phyloP scores from a whole-genome alignment of 2,888 invertebrate species.

The Mechanitis messenoides region DNA sequence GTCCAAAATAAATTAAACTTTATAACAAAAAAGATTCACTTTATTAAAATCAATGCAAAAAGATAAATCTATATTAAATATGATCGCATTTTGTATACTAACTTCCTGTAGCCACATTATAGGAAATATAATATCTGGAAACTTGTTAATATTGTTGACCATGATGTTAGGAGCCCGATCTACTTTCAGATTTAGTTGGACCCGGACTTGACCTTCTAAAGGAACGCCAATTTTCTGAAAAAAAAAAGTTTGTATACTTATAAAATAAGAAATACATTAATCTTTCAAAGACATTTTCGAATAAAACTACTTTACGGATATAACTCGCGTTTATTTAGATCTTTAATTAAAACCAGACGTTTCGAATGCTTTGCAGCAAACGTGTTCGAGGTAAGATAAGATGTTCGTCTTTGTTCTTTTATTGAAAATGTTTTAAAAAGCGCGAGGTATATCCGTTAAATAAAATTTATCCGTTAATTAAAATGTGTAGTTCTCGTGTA shows the following conservation, averaged over 20 bases:
- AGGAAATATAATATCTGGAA: constrained; percentile 88
- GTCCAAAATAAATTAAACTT: neutral
- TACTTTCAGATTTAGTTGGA: constrained; percentile 88
- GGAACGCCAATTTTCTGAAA: constrained; percentile 90
- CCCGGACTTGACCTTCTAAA: constrained; percentile 86
- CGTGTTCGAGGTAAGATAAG: too few species aligned
- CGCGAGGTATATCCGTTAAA: too few species aligned
- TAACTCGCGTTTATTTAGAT: too few species aligned
- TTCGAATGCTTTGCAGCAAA: too few species aligned
- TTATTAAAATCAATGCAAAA: neutral
- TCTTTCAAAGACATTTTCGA: too few species aligned
- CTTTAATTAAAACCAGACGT: too few species aligned
- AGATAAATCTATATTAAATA: neutral
- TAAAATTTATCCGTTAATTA: too few species aligned
- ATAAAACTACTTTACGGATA: too few species aligned
- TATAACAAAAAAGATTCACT: neutral
- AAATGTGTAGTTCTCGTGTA: too few species aligned
- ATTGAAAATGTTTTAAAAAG: too few species aligned
- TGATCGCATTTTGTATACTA: constrained; percentile 24
- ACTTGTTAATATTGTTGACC: constrained; percentile 81
- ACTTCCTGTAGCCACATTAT: constrained; percentile 94
- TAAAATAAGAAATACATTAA: too few species aligned
- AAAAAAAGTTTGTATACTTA: constrained; percentile 14
- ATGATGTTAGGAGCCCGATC: constrained; percentile 82
- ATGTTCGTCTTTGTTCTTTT: too few species aligned